Evolutionary conservation across 2,797 vertebrate species (phyloP).

Genomic region (Leuciscus waleckii): DNA sequence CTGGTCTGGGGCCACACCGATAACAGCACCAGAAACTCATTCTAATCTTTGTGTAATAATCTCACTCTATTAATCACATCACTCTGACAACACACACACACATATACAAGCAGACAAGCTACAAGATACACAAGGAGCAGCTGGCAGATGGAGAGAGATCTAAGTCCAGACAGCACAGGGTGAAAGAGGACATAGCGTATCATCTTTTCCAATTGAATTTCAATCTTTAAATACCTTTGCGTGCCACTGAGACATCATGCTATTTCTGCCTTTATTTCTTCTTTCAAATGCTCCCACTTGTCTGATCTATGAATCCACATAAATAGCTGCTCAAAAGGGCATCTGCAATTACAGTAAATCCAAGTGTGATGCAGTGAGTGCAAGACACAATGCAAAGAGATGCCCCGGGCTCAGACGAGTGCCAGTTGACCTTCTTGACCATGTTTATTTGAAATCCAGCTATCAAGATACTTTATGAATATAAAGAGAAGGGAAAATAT

Average conservation of each 20-base stretch:
- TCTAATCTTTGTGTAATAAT: constrained; percentile 38
- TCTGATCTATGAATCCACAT: constrained; percentile 26
- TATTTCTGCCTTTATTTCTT: constrained; percentile 8
- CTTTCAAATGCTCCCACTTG: constrained; percentile 8
- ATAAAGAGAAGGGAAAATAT: not conserved
- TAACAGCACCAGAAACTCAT: constrained; percentile 13
- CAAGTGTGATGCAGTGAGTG: not conserved
- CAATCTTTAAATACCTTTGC: constrained; percentile 37
- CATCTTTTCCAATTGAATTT: constrained; percentile 51
- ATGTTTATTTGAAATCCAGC: constrained; percentile 4
- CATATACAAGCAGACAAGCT: constrained; percentile 4
- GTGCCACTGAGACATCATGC: not conserved
- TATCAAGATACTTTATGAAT: constrained; percentile 25
- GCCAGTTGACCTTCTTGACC: constrained; percentile 22
- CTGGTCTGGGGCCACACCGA: not conserved
- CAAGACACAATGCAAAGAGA: constrained; percentile 5
- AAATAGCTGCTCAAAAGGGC: constrained; percentile 1
- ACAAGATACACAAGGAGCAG: constrained; percentile 24
- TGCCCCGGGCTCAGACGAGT: not conserved
- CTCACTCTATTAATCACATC: constrained; percentile 39
- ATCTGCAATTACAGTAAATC: constrained; percentile 20
- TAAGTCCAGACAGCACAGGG: constrained; percentile 38
- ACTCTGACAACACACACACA: not conserved
- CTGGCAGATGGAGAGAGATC: constrained; percentile 43
- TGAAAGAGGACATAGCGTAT: constrained; percentile 38